Evolutionary conservation across 2,797 vertebrate species (phyloP).

Genomic region (Enteromius mattozi): DNA sequence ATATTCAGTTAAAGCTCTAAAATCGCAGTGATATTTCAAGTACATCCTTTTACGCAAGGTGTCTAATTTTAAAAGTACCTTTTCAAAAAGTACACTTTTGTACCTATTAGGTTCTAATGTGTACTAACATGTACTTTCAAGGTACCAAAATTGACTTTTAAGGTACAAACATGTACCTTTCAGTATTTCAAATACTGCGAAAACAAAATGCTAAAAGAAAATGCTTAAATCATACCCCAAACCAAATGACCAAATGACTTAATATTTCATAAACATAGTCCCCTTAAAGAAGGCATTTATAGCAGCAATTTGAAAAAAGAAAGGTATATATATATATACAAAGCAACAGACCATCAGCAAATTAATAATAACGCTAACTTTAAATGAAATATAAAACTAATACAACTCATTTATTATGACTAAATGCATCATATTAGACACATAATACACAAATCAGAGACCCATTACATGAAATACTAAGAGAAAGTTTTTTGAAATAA

Average conservation of each 20-base stretch:
- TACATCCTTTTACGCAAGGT: conserved; percentile 4
- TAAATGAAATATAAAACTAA: conserved; percentile 2
- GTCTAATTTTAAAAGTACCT: conserved; percentile 25
- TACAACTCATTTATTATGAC: neutral
- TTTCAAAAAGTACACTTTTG: too few relatives aligned
- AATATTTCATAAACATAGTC: neutral
- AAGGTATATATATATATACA: neutral
- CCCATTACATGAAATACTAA: neutral
- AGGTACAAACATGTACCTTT: too few relatives aligned
- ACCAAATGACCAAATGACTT: neutral
- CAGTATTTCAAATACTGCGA: neutral
- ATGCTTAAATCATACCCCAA: neutral
- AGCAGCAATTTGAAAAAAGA: too few relatives aligned
- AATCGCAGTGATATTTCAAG: conserved; percentile 17
- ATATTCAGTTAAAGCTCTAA: neutral
- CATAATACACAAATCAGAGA: neutral
- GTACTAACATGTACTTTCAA: too few relatives aligned
- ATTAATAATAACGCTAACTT: neutral
- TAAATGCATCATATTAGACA: neutral
- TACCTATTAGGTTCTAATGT: too few relatives aligned
- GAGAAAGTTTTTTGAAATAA: neutral
- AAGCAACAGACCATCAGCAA: neutral
- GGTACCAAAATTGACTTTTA: too few relatives aligned
- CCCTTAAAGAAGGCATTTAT: neutral
- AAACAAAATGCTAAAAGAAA: neutral